These are phyloP conservation scores for Picus viridis DNA, from an alignment of 2,797 vertebrate species.

Conservation along the genomic window DNA sequence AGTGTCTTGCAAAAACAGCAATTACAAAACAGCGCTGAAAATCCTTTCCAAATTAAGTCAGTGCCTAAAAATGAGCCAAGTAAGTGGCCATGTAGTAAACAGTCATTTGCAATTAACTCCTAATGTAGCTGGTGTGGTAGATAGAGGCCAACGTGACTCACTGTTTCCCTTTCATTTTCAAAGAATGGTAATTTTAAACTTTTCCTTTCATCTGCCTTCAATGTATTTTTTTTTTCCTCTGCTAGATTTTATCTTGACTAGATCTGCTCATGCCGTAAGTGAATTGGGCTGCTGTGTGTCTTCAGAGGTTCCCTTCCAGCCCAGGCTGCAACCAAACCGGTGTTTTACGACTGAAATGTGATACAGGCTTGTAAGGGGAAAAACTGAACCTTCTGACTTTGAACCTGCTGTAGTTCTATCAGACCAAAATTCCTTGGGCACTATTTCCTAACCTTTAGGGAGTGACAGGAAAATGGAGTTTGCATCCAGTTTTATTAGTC, in stretches of 20 bases:
- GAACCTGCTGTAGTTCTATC: conserved; percentile 26
- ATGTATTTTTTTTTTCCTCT: conserved; percentile 52
- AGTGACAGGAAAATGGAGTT: conserved; percentile 54
- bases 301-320: conserved; percentile 30
- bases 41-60: conserved; percentile 43
- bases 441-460: conserved; percentile 57
- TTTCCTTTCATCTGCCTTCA: conserved; percentile 63
- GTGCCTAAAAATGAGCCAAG: conserved; percentile 47
- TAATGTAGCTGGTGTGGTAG: not conserved
- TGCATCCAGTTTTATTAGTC: conserved; percentile 53
- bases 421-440: not conserved
- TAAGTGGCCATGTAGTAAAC: conserved; percentile 36
- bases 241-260: conserved; percentile 58
- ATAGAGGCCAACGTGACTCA: conserved; percentile 43
- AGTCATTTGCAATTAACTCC: conserved; percentile 46
- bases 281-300: not conserved
- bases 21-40: conserved; percentile 49
- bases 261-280: conserved; percentile 2
- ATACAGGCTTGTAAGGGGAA: conserved; percentile 5
- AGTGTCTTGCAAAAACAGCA: conserved; percentile 44
- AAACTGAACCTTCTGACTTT: conserved; percentile 38
- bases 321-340: not conserved
- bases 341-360: not conserved
- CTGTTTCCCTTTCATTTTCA: conserved; percentile 48
- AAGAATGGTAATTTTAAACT: conserved; percentile 49